A percentile compares a stretch with the other conserved stretches of the same genome.
These are phyloP conservation scores for Pempheris klunzingeri DNA, from an alignment of 2,797 vertebrate species.

Conservation along the genomic window DNA sequence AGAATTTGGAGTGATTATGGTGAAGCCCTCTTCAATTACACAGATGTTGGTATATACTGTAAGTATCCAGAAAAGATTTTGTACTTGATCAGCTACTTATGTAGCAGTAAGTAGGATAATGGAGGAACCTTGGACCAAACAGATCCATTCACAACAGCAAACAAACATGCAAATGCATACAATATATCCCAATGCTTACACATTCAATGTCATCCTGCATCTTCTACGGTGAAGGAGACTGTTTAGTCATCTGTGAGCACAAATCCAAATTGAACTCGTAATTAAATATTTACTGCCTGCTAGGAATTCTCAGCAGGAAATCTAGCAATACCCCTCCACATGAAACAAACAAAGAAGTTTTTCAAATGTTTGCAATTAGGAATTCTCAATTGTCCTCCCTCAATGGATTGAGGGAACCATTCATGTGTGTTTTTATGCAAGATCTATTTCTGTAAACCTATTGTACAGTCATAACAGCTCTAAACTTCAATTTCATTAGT, in stretches of 20 bases:
- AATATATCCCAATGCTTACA: not conserved
- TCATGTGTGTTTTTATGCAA: not conserved
- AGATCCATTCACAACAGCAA: not conserved
- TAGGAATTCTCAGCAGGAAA: slow-evolving; percentile 18
- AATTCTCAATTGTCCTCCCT: not conserved
- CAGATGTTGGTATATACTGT: too few species aligned
- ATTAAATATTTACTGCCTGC: slow-evolving; percentile 50
- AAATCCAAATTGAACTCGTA: slow-evolving; percentile 18
- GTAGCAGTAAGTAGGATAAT: too few species aligned
- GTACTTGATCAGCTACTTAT: not conserved
- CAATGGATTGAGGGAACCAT: not conserved
- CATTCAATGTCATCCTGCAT: slow-evolving; percentile 3
- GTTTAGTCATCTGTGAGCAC: slow-evolving; percentile 14
- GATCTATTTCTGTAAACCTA: not conserved
- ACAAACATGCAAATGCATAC: not conserved
- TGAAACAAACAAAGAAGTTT: slow-evolving; percentile 5
- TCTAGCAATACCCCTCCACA: not conserved
- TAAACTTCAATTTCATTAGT: not conserved
- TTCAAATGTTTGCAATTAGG: not conserved
- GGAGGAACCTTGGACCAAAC: not conserved
- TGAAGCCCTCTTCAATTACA: too few species aligned
- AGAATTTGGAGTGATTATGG: too few species aligned
- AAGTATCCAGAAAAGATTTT: not conserved
- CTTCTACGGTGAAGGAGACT: slow-evolving; percentile 28
- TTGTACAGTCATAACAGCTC: not conserved